Evolutionary conservation across 2,797 vertebrate species (phyloP).

Genomic region (Ficedula albicollis): DNA sequence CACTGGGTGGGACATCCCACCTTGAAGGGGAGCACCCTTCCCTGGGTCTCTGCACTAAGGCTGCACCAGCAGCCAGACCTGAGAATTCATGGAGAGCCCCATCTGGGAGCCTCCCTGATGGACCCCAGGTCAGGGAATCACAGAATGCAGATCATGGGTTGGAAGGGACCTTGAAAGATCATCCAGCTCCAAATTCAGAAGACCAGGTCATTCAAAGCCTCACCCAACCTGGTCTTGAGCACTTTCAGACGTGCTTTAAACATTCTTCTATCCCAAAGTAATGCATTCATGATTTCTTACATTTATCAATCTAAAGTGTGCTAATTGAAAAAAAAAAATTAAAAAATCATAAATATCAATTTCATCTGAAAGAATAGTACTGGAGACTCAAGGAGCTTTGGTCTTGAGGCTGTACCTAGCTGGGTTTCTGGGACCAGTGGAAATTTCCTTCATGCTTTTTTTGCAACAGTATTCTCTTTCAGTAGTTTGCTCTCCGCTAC

Average conservation of each 20-base stretch:
- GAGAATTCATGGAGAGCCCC: fast-evolving
- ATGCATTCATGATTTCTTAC: not conserved
- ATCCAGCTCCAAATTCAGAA: not conserved
- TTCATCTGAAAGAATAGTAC: not conserved
- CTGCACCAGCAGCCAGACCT: not conserved
- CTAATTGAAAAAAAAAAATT: not conserved
- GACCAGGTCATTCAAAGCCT: not conserved
- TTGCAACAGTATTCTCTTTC: slow-evolving; percentile 62
- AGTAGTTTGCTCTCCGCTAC: slow-evolving; percentile 20
- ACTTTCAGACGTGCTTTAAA: not conserved
- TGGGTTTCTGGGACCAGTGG: not conserved
- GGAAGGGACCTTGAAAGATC: not conserved
- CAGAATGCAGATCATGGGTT: not conserved
- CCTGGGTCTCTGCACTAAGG: not conserved
- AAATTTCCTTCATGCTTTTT: slow-evolving; percentile 57
- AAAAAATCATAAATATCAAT: not conserved
- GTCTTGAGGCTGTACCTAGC: not conserved
- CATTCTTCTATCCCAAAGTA: not conserved
- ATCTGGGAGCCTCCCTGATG: too few relatives aligned
- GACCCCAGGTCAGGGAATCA: not conserved
- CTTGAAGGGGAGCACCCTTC: not conserved
- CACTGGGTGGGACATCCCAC: not conserved
- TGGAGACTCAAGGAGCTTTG: not conserved
- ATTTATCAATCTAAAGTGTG: not conserved
- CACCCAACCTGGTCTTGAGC: not conserved